phyloP scores from a whole-genome alignment of 2,113 vertebrate species.

The Kobus ellipsiprymnus region DNA sequence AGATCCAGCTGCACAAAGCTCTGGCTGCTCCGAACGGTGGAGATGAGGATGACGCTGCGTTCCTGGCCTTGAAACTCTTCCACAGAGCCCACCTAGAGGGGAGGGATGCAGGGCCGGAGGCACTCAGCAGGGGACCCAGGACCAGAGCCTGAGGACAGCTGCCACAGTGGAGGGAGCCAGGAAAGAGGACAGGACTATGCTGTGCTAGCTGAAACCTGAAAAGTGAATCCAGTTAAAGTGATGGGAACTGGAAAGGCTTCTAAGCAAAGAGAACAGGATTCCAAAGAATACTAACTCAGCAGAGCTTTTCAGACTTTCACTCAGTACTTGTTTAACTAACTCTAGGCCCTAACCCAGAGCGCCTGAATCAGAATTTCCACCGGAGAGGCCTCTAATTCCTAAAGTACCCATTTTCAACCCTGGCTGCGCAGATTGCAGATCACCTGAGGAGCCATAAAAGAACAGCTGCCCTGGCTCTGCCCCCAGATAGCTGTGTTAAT shows the following conservation, averaged over 20 bases:
- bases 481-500: background rate
- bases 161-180: background rate
- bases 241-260: background rate
- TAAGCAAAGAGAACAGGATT: background rate
- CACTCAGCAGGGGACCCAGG: fast-evolving
- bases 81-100: constrained; percentile 90
- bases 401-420: background rate
- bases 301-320: background rate
- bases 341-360: background rate
- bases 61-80: constrained; percentile 99
- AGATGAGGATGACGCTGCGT: constrained; percentile 89
- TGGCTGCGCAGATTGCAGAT: background rate
- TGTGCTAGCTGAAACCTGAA: background rate
- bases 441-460: background rate
- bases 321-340: background rate
- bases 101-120: background rate
- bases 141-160: background rate
- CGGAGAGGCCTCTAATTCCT: background rate
- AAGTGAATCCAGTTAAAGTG: background rate
- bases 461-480: background rate
- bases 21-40: constrained; percentile 88
- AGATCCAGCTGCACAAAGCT: constrained; percentile 79
- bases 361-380: background rate
- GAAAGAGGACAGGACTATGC: background rate
- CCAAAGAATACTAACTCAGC: background rate